Base-by-base conservation (phyloP, 2,113 vertebrate genomes). In the Turdus rufiventris region DNA sequence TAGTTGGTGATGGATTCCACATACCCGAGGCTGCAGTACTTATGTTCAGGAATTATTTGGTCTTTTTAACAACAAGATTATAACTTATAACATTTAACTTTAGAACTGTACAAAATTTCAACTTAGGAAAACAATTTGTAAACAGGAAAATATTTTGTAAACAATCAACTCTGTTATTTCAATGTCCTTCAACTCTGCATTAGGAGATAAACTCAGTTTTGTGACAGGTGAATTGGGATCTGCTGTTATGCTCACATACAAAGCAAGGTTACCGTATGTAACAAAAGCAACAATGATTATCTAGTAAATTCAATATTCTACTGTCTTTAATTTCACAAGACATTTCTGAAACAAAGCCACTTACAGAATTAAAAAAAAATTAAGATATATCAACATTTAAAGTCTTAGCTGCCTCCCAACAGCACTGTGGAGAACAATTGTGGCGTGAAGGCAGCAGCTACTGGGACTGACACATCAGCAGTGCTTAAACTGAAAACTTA, bases 271-370 rank as follows among this genome's bases (percentile, higher is more conserved):
- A 90, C 82, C 92, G 18, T 48, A 68, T 85, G 58, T 65, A 48
- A 93, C 85, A 95, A 88, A 87, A 45, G 38, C 63, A 84, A 88
- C 45, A 77, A 65, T 45, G 66, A 71, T 70, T 88, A 84, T n/a
- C 94, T 74, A 38, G 53, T 85, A 83, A 85, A 74, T 65, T 89
- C 56, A 88, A 81, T 88, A 74, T 38, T 57, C 80, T 85, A 89
- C 47, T 63, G 47, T 73, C 26, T 82, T 94, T 61, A 76, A 79
- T 91, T 63, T 33, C 88, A 82, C 78, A 87, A 51, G 82, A 95
- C 74, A 50, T 57, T 66, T 94, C 75, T 85, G 71, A 88, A 95
- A 97, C 85, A 96, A 96, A 97, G 96, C 96, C 97, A 97, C 96
- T 97, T 97, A 91, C 75, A 94, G 83, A 87, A 72, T 88, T 91